Conservation (phyloP, 1,140 invertebrate genomes). For the Cheumatopsyche charites region DNA sequence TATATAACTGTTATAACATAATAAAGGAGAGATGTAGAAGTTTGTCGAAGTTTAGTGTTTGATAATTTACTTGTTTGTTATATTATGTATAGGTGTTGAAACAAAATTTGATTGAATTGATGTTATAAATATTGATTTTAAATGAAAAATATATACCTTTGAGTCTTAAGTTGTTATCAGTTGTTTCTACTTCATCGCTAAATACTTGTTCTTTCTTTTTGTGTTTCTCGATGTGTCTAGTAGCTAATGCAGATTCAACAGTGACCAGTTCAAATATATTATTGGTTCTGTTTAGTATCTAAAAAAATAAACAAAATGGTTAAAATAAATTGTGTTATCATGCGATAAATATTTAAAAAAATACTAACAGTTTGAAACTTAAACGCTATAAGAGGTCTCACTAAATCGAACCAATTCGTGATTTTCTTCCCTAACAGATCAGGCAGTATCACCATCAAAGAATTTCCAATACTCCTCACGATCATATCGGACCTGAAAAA, state of each 20-base stretch:
- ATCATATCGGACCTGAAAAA: slow-evolving; percentile 82
- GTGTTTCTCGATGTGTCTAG: slow-evolving; percentile 65
- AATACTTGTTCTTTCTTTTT: slow-evolving; percentile 57
- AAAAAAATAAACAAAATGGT: too few species aligned
- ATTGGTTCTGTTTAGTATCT: slow-evolving; percentile 93
- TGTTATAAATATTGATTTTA: too few species aligned
- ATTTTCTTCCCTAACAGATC: slow-evolving; percentile 86
- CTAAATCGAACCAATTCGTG: slow-evolving; percentile 88
- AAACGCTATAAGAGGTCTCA: slow-evolving; percentile 90
- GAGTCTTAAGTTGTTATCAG: slow-evolving; percentile 72
- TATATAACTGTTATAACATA: too few species aligned
- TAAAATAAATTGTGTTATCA: neutral
- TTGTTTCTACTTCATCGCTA: slow-evolving; percentile 68
- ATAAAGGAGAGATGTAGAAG: too few species aligned
- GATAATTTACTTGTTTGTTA: too few species aligned
- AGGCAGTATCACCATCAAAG: slow-evolving; percentile 88
- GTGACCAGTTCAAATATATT: slow-evolving; percentile 96
- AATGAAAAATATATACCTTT: too few species aligned
- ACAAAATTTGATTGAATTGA: too few species aligned
- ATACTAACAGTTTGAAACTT: slow-evolving; percentile 89
- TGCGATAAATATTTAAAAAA: neutral
- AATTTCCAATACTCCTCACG: slow-evolving; percentile 88
- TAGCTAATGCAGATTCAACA: slow-evolving; percentile 77
- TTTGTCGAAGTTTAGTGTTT: too few species aligned
- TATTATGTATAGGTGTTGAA: too few species aligned